phyloP scores from a whole-genome alignment of 2,113 vertebrate species.

The Phyllostomus hastatus region DNA sequence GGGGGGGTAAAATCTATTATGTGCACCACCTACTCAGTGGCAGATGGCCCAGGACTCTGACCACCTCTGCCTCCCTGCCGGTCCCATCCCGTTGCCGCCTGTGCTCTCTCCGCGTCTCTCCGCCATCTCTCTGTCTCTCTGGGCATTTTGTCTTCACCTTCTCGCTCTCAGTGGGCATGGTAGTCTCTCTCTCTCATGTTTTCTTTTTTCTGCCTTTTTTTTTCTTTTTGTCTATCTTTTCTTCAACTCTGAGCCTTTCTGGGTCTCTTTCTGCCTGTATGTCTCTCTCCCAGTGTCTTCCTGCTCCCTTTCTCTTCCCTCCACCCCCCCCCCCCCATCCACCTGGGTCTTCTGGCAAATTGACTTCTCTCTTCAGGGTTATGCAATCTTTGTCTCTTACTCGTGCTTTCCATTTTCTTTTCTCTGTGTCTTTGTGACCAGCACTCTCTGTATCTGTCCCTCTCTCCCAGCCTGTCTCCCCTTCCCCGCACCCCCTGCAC shows the following conservation, averaged over 20 bases:
- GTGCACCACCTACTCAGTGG: not conserved
- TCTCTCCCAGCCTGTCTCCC: not conserved
- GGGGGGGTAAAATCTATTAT: not conserved
- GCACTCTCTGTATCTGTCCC: not conserved
- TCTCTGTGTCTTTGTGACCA: not conserved
- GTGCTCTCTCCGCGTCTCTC: not conserved
- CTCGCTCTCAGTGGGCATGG: not conserved
- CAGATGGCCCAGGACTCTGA: not conserved
- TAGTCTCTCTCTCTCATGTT: not conserved
- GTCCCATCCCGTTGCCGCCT: no score
- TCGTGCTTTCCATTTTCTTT: not conserved
- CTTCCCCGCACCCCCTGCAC: no score
- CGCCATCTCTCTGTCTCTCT: not conserved
- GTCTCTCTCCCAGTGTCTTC: not conserved
- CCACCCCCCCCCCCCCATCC: not conserved
- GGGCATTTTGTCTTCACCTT: not conserved
- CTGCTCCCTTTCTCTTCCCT: not conserved
- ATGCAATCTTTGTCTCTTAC: not conserved
- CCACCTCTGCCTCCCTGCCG: not conserved
- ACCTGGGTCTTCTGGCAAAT: not conserved
- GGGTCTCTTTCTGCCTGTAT: not conserved
- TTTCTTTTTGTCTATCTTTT: not conserved
- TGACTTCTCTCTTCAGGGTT: not conserved
- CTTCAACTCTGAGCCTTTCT: not conserved
- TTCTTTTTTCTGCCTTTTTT: not conserved